A percentile compares a stretch with the other conserved stretches of the same genome.
Conservation (phyloP, 2,797 vertebrate genomes). For the Rhabdomys pumilio region DNA sequence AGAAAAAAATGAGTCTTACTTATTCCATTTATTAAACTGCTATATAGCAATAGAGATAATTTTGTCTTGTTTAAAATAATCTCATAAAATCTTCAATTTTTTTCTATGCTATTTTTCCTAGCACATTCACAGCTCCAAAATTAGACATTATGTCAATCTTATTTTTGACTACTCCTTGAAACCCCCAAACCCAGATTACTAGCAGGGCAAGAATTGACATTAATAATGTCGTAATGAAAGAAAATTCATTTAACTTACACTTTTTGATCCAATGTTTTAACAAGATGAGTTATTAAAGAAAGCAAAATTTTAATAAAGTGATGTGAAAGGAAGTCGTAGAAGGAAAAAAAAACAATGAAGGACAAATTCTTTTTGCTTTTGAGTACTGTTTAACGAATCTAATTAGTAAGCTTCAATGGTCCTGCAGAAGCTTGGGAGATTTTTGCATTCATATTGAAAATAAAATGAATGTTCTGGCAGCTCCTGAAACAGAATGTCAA, state of each 20-base stretch:
- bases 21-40: conserved; percentile 22
- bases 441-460: conserved; percentile 82
- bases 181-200: background rate
- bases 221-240: background rate
- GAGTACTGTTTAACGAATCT: conserved; percentile 77
- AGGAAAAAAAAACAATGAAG: background rate
- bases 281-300: conserved; percentile 63
- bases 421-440: conserved; percentile 76
- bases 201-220: background rate
- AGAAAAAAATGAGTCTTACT: conserved; percentile 12
- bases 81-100: background rate
- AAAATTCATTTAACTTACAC: conserved; percentile 66
- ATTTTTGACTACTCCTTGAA: conserved; percentile 42
- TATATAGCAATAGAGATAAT: background rate
- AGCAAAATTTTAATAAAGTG: conserved; percentile 74
- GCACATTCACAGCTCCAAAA: conserved; percentile 36
- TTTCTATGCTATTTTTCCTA: conserved; percentile 38
- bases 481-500: conserved; percentile 73
- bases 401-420: conserved; percentile 83
- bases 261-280: conserved; percentile 74
- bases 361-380: conserved; percentile 75
- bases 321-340: background rate
- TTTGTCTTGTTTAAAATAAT: background rate
- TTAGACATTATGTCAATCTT: conserved; percentile 36
- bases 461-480: conserved; percentile 78